Conservation (phyloP, 2,888 invertebrate genomes). For the Xanthia togata region DNA sequence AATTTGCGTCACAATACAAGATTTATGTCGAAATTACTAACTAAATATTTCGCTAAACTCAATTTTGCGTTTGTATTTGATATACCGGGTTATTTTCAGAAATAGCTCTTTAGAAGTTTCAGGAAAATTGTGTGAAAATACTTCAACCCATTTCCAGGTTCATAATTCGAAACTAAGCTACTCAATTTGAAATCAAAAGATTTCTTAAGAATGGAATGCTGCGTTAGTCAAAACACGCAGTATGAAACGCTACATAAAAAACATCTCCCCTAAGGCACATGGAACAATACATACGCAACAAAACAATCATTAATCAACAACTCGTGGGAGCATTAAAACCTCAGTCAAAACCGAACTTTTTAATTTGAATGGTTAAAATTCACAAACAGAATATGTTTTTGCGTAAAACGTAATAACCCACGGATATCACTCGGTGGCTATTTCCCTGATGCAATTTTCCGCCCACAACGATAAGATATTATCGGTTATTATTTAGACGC, state of each 20-base stretch:
- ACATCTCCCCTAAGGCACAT: constrained; percentile 8
- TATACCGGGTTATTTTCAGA: neutral
- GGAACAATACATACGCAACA: constrained; percentile 19
- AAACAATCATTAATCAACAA: constrained; percentile 31
- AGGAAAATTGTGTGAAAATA: constrained; percentile 1
- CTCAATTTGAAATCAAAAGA: neutral
- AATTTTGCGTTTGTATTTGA: constrained; percentile 12
- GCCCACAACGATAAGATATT: constrained; percentile 63
- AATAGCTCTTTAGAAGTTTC: constrained; percentile 17
- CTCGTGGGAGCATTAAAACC: constrained; percentile 29
- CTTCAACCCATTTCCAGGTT: neutral
- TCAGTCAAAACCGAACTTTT: constrained; percentile 27
- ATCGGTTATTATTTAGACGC: constrained; percentile 68
- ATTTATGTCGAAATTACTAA: constrained; percentile 50
- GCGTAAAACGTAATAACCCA: constrained; percentile 51
- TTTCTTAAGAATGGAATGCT: neutral
- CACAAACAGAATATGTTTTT: constrained; percentile 30
- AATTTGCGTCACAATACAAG: constrained; percentile 54
- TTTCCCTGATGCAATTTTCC: constrained; percentile 79
- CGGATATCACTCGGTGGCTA: constrained; percentile 48
- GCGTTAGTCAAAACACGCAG: too few relatives aligned
- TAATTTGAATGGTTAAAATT: constrained; percentile 28
- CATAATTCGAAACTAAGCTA: neutral
- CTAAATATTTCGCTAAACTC: constrained; percentile 27
- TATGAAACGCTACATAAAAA: constrained; percentile 1